Conservation (phyloP, 64 coral and sea anemone genomes). For the Catalaphyllia jardinei region DNA sequence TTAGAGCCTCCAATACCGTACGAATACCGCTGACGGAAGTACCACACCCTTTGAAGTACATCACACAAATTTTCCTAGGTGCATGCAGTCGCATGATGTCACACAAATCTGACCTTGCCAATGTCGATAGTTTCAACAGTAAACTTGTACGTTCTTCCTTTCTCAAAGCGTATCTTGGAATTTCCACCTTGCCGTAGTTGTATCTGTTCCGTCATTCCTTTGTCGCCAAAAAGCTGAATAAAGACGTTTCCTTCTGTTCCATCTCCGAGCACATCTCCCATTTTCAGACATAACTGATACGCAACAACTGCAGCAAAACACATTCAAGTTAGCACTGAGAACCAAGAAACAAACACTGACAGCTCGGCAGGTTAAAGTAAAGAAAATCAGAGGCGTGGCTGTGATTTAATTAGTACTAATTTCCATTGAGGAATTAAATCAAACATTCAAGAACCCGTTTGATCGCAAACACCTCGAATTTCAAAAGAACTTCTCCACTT, state of each 20-base stretch:
- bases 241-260: constrained; percentile 94
- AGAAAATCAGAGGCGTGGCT: too few species aligned
- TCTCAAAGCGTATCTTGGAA: constrained; percentile 89
- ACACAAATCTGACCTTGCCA: constrained; percentile 67
- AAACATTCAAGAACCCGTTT: too few species aligned
- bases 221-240: constrained; percentile 91
- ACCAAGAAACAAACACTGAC: too few species aligned
- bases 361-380: background rate
- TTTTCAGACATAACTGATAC: constrained; percentile 96
- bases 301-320: constrained; percentile 72
- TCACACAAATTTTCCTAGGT: too few species aligned
- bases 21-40: too few species aligned
- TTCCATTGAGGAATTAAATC: too few species aligned
- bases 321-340: too few species aligned
- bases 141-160: constrained; percentile 97
- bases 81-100: background rate
- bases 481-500: too few species aligned
- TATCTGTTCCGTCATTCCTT: constrained; percentile 97
- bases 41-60: too few species aligned
- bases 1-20: too few species aligned
- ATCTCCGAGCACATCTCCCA: constrained; percentile 87
- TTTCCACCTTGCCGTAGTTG: constrained; percentile 88
- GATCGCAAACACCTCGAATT: too few species aligned
- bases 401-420: too few species aligned
- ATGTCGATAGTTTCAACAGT: constrained; percentile 92